A percentile compares a stretch with the other conserved stretches of the same genome.
Evolutionary conservation across 1,140 invertebrate species (phyloP).

Genomic region (Musca vetustissima): DNA sequence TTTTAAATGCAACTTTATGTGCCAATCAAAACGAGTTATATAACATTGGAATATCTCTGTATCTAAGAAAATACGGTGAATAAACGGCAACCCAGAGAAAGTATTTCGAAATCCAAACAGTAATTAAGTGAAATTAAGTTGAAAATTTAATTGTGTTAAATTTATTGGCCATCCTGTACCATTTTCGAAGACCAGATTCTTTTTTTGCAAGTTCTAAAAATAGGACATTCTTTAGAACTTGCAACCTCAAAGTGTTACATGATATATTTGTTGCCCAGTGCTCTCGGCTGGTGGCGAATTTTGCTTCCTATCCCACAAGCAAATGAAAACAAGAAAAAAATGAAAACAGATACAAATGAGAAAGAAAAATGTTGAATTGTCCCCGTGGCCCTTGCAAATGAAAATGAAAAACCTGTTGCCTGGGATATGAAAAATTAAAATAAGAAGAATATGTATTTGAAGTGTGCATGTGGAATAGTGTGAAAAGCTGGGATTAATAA

Average conservation of each 20-base stretch:
- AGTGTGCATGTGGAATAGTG: too few relatives aligned
- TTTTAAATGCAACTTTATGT: neutral
- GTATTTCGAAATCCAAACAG: too few relatives aligned
- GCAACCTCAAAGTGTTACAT: conserved; percentile 29
- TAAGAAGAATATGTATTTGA: too few relatives aligned
- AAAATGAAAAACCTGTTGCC: too few relatives aligned
- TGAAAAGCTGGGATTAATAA: too few relatives aligned
- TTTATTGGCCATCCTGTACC: too few relatives aligned
- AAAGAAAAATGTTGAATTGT: neutral
- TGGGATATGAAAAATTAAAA: neutral
- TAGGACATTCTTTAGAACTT: conserved; percentile 19
- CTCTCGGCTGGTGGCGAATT: neutral
- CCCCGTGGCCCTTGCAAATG: too few relatives aligned
- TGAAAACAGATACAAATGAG: conserved; percentile 12
- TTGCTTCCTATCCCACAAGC: conserved; percentile 1
- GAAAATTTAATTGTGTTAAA: neutral
- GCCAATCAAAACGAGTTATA: neutral
- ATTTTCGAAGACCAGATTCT: neutral
- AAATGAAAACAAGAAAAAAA: conserved; percentile 12
- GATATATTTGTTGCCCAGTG: conserved; percentile 24
- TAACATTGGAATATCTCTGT: neutral
- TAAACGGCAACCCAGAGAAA: too few relatives aligned
- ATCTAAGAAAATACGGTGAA: neutral
- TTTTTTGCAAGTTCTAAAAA: neutral
- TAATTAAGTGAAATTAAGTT: too few relatives aligned